Percentiles rank a stretch among this genome's conserved stretches.
Conservation (phyloP, 2,888 invertebrate species). For the Tipula unca region DNA sequence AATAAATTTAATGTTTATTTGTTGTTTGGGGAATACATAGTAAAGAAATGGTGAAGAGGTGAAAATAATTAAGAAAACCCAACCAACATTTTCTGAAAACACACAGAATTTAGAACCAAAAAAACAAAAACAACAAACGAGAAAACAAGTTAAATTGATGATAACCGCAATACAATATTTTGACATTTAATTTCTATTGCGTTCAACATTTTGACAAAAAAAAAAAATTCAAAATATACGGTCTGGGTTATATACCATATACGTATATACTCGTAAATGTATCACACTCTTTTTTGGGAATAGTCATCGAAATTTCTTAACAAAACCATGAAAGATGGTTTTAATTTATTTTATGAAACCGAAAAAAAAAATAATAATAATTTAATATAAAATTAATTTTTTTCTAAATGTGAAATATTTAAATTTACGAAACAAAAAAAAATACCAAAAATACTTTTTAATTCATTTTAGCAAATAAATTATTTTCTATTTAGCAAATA, state of each 20-base stretch:
- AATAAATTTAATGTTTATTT: neutral
- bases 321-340: neutral
- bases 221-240: neutral
- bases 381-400: neutral
- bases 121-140: neutral
- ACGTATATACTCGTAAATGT: neutral
- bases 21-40: neutral
- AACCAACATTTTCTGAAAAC: neutral
- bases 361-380: neutral
- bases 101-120: neutral
- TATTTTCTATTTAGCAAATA: neutral
- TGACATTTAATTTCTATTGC: neutral
- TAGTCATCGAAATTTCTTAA: neutral
- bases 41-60: neutral
- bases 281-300: neutral
- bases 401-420: neutral
- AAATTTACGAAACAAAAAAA: neutral
- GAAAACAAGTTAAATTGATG: neutral
- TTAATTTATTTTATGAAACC: neutral
- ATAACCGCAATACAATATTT: neutral
- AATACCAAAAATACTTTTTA: neutral
- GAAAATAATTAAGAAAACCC: neutral
- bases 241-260: neutral
- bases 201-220: neutral
- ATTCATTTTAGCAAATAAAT: neutral